These are phyloP conservation scores for Eudyptes chrysolophus DNA, from an alignment of 2,113 vertebrate species.

Conservation along the genomic window DNA sequence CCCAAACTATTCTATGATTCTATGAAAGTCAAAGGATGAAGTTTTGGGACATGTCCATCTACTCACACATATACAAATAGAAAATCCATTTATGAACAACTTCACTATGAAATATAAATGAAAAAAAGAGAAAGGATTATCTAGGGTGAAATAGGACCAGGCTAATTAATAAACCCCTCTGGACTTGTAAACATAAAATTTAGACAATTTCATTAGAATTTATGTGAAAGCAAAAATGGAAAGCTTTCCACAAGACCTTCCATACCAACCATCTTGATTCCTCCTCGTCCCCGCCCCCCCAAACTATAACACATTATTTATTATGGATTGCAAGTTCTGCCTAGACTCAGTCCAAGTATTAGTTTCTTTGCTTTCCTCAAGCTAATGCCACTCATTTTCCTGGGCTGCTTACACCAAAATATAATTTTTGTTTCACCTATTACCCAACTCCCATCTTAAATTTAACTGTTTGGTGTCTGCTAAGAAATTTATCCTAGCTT, in stretches of 20 bases:
- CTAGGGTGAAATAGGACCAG: background rate
- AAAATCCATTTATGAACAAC: background rate
- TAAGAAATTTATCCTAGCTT: background rate
- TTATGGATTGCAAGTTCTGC: background rate
- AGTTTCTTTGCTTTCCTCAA: background rate
- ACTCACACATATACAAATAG: background rate
- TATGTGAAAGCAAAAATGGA: background rate
- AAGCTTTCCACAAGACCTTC: background rate
- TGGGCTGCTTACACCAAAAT: background rate
- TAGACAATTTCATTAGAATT: background rate
- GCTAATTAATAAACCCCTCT: background rate
- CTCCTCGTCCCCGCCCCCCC: background rate
- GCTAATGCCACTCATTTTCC: background rate
- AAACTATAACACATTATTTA: background rate
- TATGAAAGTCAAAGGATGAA: background rate
- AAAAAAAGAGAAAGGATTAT: background rate
- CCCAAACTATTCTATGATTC: too few relatives aligned
- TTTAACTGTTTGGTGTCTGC: background rate
- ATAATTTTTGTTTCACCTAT: background rate
- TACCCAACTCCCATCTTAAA: background rate
- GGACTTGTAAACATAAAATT: background rate
- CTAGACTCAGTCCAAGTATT: background rate
- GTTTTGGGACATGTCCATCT: background rate
- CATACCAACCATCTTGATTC: background rate
- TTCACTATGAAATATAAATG: background rate